Percentiles rank a stretch among this genome's conserved stretches.
phyloP scores from a whole-genome alignment of 2,888 invertebrate genomes.

The Chelonus formosanus region DNA sequence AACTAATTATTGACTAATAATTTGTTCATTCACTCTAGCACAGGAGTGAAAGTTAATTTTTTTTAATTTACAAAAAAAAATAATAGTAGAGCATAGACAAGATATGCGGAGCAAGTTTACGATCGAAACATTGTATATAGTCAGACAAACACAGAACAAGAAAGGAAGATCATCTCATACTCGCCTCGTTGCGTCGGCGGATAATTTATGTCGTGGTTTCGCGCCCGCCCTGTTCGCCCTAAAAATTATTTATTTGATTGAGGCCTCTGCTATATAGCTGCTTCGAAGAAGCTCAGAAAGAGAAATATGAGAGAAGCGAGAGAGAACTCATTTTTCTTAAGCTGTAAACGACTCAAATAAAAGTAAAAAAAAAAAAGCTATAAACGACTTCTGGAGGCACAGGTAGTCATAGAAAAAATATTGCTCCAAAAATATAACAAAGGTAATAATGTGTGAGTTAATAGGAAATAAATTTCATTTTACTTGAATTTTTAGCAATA shows the following conservation, averaged over 20 bases:
- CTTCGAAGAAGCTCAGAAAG: slow-evolving; percentile 49
- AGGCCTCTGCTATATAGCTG: slow-evolving; percentile 33
- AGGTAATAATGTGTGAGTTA: too few relatives aligned
- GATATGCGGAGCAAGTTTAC: slow-evolving; percentile 5
- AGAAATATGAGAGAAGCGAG: background rate
- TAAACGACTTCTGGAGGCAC: too few relatives aligned
- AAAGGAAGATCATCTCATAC: slow-evolving; percentile 29
- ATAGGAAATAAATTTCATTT: too few relatives aligned
- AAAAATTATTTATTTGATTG: slow-evolving; percentile 60
- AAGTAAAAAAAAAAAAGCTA: too few relatives aligned
- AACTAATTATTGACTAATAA: too few relatives aligned
- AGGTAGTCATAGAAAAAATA: too few relatives aligned
- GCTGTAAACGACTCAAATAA: too few relatives aligned
- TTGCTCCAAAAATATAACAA: too few relatives aligned
- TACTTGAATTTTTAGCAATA: too few relatives aligned
- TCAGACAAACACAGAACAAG: slow-evolving; percentile 5
- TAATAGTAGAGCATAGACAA: slow-evolving; percentile 8
- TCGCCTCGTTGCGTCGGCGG: slow-evolving; percentile 50
- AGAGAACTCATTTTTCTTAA: slow-evolving; percentile 6
- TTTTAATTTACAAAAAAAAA: too few relatives aligned
- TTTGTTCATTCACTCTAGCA: too few relatives aligned
- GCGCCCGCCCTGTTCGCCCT: slow-evolving; percentile 51
- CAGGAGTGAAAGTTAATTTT: too few relatives aligned
- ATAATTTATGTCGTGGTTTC: slow-evolving; percentile 57
- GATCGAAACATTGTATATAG: slow-evolving; percentile 12